Percentiles rank a stretch among this genome's conserved stretches.
These are phyloP conservation scores for Peromyscus polionotus DNA, from an alignment of 2,113 vertebrate species.

Conservation along the genomic window DNA sequence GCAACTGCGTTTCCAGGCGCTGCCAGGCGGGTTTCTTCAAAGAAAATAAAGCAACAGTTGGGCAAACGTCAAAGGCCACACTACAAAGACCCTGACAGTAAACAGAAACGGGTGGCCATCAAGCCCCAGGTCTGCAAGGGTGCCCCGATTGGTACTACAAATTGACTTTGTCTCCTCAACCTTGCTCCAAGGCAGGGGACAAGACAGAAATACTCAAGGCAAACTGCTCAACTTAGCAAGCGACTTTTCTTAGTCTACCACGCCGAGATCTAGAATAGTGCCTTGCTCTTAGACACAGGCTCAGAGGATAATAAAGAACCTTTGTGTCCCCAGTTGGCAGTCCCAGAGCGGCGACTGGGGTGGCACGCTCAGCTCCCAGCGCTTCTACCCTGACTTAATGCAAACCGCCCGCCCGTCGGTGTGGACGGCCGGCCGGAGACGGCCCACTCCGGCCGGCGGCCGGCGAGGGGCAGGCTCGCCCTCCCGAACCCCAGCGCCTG, in stretches of 20 bases:
- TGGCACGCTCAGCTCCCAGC: neutral
- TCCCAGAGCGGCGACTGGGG: neutral
- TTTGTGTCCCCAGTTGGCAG: conserved; percentile 34
- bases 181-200: neutral
- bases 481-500: neutral
- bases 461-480: neutral
- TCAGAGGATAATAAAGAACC: conserved; percentile 34
- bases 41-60: conserved; percentile 74
- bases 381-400: neutral
- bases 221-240: neutral
- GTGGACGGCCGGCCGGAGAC: neutral
- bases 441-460: neutral
- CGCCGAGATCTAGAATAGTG: conserved; percentile 16
- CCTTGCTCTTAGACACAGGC: neutral
- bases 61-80: conserved; percentile 67
- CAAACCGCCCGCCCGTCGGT: neutral
- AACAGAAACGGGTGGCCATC: conserved; percentile 26
- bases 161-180: neutral
- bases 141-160: neutral
- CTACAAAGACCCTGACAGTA: conserved; percentile 42
- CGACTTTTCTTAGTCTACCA: conserved; percentile 47
- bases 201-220: neutral
- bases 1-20: neutral
- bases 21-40: conserved; percentile 9
- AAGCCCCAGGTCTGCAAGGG: neutral